Evolutionary conservation across 1,140 invertebrate species (phyloP), one percentile per base, ranked within the genome.

Genomic region (Andrena cerasifolii): DNA sequence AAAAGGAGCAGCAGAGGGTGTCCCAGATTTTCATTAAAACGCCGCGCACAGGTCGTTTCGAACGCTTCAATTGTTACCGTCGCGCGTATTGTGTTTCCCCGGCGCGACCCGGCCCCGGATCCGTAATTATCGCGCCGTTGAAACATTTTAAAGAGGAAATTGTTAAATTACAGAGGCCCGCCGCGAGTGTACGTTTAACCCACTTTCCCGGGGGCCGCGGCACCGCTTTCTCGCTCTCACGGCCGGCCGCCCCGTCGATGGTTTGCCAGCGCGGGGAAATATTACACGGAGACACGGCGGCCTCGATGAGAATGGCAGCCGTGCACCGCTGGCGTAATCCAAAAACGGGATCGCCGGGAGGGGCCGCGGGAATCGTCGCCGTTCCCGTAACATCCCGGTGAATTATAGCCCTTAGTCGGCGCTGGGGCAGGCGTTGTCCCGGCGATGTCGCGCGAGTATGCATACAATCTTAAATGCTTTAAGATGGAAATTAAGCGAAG

Each of bases 401-500:
- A 65, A 75, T 75, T 67, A 45, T 75, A 56, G 61, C 14, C 43
- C 49, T 14, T 0, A 49, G 24, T 14, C 36, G 66, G 21, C 28
- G 26, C n/a, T 45, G 53, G 45, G 12, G n/a, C n/a, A n/a, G 43
- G 12, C 51, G 28, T 61, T 53, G 47, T 45, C 33, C 67, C 43
- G 10, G 24, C 51, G 62, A 58, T 8, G 70, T 28, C 56, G 63
- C 53, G 67, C 68, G 24, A 21, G 43, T 40, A 59, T 63, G 62
- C 63, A 58, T 58, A 61, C 56, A 51, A 63, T 80, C 71, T 76
- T 82, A 76, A 82, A 80, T 75, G 56, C 65, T 66, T 54, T 80
- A 79, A 82, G 70, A 80, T 80, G 58, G 78, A 82, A 82, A 82
- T 75, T 79, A 67, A 58, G 63, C 63, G 70, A 80, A 80, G 66